These are phyloP conservation scores for Urocolius indicus DNA, from an alignment of 2,113 vertebrate species.

Conservation along the genomic window DNA sequence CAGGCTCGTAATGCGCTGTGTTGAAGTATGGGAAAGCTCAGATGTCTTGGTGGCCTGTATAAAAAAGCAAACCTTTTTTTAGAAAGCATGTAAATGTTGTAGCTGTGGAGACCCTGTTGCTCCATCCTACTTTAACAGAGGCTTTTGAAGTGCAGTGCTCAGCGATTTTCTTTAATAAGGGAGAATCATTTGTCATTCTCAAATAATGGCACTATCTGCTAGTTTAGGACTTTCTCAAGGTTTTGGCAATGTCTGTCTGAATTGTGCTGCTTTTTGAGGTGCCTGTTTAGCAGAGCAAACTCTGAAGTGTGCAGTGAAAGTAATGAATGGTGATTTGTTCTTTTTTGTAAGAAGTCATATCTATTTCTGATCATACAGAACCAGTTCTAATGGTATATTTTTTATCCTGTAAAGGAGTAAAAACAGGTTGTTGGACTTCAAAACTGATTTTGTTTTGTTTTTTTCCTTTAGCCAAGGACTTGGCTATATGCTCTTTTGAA, in stretches of 20 bases:
- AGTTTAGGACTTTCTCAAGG: slow-evolving; percentile 36
- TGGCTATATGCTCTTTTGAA: neutral
- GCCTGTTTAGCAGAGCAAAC: neutral
- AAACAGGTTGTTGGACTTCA: neutral
- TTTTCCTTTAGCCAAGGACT: neutral
- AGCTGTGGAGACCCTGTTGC: neutral
- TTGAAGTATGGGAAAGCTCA: neutral
- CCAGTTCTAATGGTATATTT: neutral
- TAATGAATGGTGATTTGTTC: neutral
- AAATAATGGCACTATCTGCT: neutral
- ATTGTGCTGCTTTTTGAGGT: neutral
- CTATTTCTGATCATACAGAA: neutral
- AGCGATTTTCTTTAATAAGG: neutral
- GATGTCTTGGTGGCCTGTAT: neutral
- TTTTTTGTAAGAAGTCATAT: neutral
- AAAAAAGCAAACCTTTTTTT: neutral
- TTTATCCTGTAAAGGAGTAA: neutral
- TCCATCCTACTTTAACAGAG: neutral
- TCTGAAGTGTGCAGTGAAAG: neutral
- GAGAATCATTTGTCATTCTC: slow-evolving; percentile 39
- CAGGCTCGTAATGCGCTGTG: neutral
- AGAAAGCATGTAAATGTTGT: neutral
- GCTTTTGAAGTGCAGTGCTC: slow-evolving; percentile 1
- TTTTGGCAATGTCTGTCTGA: neutral
- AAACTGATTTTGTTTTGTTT: too few species aligned